A percentile compares a stretch with the other conserved stretches of the same genome.
Evolutionary conservation across 2,888 invertebrate species (phyloP).

Genomic region (Calephelis perditalis): DNA sequence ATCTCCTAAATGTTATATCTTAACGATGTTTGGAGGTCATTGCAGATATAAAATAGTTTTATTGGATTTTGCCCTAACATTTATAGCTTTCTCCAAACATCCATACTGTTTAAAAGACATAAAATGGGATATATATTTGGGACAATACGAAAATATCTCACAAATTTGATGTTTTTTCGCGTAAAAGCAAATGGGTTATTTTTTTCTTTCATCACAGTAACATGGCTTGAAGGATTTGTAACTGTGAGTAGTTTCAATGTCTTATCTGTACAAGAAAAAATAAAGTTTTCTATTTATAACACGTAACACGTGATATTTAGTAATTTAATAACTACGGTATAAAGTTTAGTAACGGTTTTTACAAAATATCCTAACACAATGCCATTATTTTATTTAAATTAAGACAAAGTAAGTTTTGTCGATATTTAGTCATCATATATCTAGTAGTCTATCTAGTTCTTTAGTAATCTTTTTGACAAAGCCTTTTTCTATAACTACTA

Average conservation of each 20-base stretch:
- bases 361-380: not conserved
- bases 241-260: no score
- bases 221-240: not conserved
- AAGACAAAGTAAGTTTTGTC: no score
- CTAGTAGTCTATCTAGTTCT: no score
- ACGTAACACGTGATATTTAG: no score
- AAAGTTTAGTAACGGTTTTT: no score
- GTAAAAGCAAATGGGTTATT: not conserved
- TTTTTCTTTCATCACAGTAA: not conserved
- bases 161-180: not conserved
- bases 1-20: conserved; percentile 20
- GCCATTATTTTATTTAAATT: no score
- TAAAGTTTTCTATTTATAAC: no score
- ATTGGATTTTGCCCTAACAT: conserved; percentile 13
- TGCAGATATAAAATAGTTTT: conserved; percentile 15
- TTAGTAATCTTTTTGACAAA: no score
- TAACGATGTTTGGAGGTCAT: conserved; percentile 17
- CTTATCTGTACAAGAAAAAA: no score
- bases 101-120: conserved; percentile 4
- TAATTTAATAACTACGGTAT: no score
- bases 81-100: conserved; percentile 4
- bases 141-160: not conserved
- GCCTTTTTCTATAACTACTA: no score
- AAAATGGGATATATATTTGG: not conserved
- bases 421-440: no score